Percentiles rank a stretch among this genome's conserved stretches.
Evolutionary conservation across 2,113 vertebrate genomes (phyloP).

Genomic region (Gallinago paraguaiae): DNA sequence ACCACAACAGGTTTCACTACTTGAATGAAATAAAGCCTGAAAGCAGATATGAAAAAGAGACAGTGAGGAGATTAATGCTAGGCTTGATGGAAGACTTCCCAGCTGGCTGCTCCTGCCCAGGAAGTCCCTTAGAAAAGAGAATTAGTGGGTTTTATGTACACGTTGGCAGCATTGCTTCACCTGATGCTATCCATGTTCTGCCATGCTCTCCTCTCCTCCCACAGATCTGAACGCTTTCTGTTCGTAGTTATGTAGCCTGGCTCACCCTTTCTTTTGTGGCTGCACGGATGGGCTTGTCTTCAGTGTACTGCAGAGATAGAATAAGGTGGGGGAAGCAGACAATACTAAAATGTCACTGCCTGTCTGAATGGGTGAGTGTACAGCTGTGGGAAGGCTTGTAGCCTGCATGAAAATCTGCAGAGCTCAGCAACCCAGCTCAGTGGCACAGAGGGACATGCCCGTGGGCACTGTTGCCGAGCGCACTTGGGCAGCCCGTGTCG

Average conservation of each 20-base stretch:
- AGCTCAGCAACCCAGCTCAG: neutral
- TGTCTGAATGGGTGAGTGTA: neutral
- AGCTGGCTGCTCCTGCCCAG: neutral
- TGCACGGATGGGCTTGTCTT: accelerated
- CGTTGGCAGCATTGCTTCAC: neutral
- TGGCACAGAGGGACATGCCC: neutral
- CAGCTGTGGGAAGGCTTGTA: neutral
- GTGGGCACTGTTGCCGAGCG: accelerated
- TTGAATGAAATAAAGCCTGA: slow-evolving; percentile 61
- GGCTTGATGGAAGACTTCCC: slow-evolving; percentile 28
- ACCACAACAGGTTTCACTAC: slow-evolving; percentile 66
- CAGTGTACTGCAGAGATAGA: neutral
- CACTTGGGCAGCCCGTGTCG: accelerated
- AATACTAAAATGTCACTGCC: neutral
- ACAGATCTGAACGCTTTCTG: neutral
- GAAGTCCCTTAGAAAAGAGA: neutral
- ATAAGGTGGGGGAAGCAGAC: neutral
- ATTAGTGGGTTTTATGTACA: neutral
- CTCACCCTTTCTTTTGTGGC: neutral
- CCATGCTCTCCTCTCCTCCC: neutral
- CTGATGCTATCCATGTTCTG: neutral
- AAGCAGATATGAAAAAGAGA: slow-evolving; percentile 38
- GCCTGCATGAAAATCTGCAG: neutral
- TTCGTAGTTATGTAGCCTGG: neutral
- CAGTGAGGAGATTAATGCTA: neutral